Conservation (phyloP, 2,113 vertebrate genomes). For the Corapipo altera region DNA sequence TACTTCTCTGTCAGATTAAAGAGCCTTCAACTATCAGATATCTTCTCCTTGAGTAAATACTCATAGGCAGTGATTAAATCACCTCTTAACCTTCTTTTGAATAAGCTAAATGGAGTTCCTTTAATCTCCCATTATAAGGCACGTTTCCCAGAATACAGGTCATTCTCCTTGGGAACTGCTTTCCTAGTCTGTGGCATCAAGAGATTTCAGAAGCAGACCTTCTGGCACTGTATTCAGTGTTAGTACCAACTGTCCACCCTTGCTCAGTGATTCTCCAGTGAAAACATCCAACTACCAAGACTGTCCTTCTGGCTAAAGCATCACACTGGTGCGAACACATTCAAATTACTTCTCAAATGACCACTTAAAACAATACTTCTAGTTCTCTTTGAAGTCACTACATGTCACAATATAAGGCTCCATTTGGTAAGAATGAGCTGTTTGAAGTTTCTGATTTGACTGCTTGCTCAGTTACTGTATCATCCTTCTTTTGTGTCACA, state of each 20-base stretch:
- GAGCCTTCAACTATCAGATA: background rate
- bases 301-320: background rate
- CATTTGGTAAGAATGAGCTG: background rate
- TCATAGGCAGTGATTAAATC: background rate
- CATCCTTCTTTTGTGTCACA: background rate
- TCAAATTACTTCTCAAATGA: background rate
- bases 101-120: background rate
- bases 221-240: background rate
- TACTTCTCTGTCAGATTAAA: background rate
- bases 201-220: background rate
- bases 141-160: background rate
- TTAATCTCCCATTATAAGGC: background rate
- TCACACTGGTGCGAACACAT: background rate
- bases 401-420: background rate
- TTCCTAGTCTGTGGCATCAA: background rate
- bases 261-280: background rate
- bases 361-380: background rate
- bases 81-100: background rate
- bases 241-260: background rate
- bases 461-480: background rate
- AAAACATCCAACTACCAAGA: background rate
- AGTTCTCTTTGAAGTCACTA: background rate
- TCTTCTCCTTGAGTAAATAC: background rate
- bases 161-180: background rate
- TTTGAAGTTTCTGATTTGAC: background rate